These are phyloP conservation scores for Amblyraja radiata DNA, from an alignment of 2,797 vertebrate genomes.

Conservation along the genomic window DNA sequence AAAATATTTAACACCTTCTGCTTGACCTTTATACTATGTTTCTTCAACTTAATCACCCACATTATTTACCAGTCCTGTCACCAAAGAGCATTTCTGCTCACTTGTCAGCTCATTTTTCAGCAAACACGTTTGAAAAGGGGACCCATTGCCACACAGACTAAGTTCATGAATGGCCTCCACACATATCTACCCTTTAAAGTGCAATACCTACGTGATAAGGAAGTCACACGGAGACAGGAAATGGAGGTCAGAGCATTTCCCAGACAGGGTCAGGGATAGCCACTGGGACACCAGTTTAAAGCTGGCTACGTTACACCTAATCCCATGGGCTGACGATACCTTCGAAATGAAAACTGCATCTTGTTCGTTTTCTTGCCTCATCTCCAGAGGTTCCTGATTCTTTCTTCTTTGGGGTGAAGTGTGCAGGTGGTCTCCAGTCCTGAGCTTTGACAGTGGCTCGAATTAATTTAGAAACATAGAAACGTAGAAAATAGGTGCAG, in stretches of 20 bases:
- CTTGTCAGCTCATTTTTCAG: background rate
- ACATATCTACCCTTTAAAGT: conserved; percentile 57
- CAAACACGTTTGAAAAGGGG: conserved; percentile 53
- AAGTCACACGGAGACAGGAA: conserved; percentile 61
- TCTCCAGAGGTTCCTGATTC: background rate
- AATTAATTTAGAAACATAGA: no score
- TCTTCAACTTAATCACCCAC: background rate
- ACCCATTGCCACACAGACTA: conserved; percentile 58
- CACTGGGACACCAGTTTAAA: conserved; percentile 40
- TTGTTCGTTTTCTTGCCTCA: background rate
- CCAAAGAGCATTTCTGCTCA: background rate
- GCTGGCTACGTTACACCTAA: conserved; percentile 41
- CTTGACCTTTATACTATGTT: background rate
- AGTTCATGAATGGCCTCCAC: conserved; percentile 41
- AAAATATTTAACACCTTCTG: background rate
- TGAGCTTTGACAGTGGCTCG: background rate
- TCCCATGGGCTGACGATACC: background rate
- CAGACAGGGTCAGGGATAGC: conserved; percentile 53
- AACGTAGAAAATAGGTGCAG: no score
- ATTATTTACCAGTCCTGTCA: conserved; percentile 12
- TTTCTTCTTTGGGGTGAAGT: background rate
- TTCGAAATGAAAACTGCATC: background rate
- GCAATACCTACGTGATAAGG: conserved; percentile 48
- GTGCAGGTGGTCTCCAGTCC: background rate
- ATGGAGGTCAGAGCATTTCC: conserved; percentile 60